These are phyloP conservation scores for Melanotaenia trifasciata DNA, from an alignment of 2,797 vertebrate genomes.

Conservation along the genomic window DNA sequence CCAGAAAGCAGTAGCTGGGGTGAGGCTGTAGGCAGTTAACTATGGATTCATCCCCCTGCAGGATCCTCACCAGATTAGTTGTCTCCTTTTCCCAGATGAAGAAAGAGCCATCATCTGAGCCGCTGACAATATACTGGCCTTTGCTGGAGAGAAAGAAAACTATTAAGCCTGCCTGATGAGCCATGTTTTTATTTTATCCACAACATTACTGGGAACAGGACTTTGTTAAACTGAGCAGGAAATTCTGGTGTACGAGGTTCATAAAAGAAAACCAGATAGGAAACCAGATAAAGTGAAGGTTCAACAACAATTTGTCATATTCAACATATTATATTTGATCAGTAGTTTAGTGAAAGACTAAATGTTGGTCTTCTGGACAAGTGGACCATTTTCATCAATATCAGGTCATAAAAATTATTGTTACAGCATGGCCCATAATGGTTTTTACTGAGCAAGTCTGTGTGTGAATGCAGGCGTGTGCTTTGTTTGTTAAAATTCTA, in stretches of 20 bases:
- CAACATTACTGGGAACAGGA: neutral
- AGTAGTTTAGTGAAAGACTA: neutral
- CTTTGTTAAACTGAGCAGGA: neutral
- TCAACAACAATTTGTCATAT: neutral
- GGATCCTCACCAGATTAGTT: constrained; percentile 94
- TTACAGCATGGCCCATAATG: neutral
- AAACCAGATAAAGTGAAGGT: constrained; percentile 10
- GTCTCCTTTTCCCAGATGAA: constrained; percentile 99
- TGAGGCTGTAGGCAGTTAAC: constrained; percentile 99
- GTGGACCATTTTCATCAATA: neutral
- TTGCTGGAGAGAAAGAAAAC: constrained; percentile 84
- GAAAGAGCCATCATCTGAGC: constrained; percentile 98
- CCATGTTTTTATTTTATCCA: neutral
- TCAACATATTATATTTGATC: neutral
- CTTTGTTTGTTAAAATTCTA: neutral
- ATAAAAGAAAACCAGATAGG: neutral
- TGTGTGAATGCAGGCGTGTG: neutral
- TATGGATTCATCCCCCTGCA: constrained; percentile 98
- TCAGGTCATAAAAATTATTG: neutral
- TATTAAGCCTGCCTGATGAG: constrained; percentile 54
- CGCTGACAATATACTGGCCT: constrained; percentile 97
- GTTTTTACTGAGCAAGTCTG: neutral
- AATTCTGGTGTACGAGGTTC: constrained; percentile 1
- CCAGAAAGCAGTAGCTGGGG: constrained; percentile 97
- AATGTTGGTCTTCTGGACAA: neutral